Base-by-base conservation (phyloP, 2,113 vertebrate genomes). In the Seriola aureovittata region DNA sequence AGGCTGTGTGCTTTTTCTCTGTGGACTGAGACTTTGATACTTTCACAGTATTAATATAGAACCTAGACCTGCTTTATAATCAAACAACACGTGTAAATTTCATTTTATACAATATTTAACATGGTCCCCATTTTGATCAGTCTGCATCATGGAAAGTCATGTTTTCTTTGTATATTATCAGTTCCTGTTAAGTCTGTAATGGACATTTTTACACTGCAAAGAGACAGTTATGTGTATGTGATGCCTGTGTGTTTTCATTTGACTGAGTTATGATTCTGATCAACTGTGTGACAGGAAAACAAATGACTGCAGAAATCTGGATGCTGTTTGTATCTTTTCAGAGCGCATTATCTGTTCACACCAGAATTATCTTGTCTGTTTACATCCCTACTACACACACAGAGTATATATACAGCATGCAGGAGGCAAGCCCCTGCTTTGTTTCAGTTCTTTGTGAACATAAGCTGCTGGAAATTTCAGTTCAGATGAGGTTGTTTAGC, bases 401-500 rank as follows among this genome's bases (percentile, higher is more conserved):
- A 14, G 11, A 4, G 3, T 57, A 17, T 32, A 13, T 64, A 8
- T 36, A 29, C 8, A 34, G 16, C 29, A 17, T 32, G 42, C 11
- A 21, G 38, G 42, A 46, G 48, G 11, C 23, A 21, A 50, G 67
- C 36, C 62, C 16, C 42, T 14, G 38, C 12, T 67, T 74, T 57
- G 59, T 44, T 52, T 55, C 23, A 44, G 11, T 36, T 70, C 64
- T 52, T 32, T 57, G 50, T 46, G 14, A 78, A 40, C 32, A 69
- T n/a, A 62, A 34, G 19, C 16, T 60, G 32, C n/a, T 50, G 29
- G n/a, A 67, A 78, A 78, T 17, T 9, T 84, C 23, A 8, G 54
- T 63, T 75, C 65, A 66, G 59, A 66, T 65, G 75, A 58, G n/a
- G 67, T 62, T 87, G 73, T 64, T 80, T 55, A 64, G 29, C 78